Percentiles rank a stretch among this genome's conserved stretches.
phyloP scores from a whole-genome alignment of 2,113 vertebrate genomes.

The Sprattus sprattus region DNA sequence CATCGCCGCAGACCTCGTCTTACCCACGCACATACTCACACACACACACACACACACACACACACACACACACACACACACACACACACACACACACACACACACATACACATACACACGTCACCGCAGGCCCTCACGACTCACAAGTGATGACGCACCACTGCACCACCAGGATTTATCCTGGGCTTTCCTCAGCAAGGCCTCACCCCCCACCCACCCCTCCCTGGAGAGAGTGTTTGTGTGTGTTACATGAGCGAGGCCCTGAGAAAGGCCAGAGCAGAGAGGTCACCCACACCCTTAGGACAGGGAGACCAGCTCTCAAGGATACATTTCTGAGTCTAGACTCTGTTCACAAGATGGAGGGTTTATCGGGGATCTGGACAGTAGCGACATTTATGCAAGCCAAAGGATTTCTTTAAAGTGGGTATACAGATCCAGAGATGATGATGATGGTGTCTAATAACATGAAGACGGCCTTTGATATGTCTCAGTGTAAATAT shows the following conservation, averaged over 20 bases:
- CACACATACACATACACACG: neutral
- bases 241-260: slow-evolving; percentile 1
- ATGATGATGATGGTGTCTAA: neutral
- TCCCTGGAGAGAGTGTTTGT: neutral
- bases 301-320: slow-evolving; percentile 1
- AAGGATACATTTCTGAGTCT: neutral
- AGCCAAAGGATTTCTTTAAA: neutral
- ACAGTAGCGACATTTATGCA: neutral
- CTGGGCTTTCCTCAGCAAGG: neutral
- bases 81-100: neutral
- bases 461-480: neutral
- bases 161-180: neutral
- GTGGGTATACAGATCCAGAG: neutral
- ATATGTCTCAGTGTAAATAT: neutral
- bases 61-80: slow-evolving; percentile 3
- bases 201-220: neutral
- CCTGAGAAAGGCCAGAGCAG: neutral
- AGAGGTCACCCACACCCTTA: neutral
- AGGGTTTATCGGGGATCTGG: neutral
- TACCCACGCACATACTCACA: neutral
- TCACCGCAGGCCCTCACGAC: neutral
- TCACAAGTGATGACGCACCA: neutral
- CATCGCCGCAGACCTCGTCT: neutral
- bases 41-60: neutral
- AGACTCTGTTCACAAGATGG: neutral